A percentile compares a stretch with the other conserved stretches of the same genome.
These are phyloP conservation scores for Leucopternis melanops DNA, from an alignment of 2,113 vertebrate genomes.

Conservation along the genomic window DNA sequence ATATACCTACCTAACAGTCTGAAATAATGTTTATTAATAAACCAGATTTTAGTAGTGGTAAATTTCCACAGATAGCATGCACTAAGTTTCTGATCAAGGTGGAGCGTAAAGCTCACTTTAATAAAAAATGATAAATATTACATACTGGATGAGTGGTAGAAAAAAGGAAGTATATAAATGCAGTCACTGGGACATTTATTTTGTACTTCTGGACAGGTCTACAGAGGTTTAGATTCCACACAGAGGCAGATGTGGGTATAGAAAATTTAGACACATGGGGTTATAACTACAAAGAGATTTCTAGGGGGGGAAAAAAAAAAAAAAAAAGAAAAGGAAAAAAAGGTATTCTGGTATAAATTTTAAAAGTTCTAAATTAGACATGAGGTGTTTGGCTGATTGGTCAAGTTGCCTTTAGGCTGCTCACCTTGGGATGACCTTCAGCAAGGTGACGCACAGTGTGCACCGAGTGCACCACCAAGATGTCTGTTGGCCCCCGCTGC, in stretches of 20 bases:
- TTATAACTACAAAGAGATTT: neutral
- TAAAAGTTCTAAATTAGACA: no score
- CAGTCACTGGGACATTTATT: neutral
- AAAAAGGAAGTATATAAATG: neutral
- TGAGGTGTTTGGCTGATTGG: no score
- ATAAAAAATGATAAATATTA: neutral
- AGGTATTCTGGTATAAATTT: neutral
- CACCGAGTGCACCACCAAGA: accelerated
- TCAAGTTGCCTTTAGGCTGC: neutral
- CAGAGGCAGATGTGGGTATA: neutral
- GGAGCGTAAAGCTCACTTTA: neutral
- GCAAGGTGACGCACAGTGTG: accelerated
- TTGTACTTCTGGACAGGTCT: neutral
- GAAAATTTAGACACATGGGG: neutral
- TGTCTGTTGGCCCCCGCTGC: accelerated
- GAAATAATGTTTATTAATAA: neutral
- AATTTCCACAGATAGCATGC: neutral
- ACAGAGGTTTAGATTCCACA: neutral
- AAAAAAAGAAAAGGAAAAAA: no score
- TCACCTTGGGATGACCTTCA: neutral
- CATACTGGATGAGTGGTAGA: neutral
- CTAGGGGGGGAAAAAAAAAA: neutral
- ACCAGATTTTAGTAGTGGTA: neutral
- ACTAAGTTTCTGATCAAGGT: neutral
- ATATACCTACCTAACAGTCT: neutral